These are phyloP conservation scores for Pycnomerus fuliginosus DNA, from an alignment of 2,888 invertebrate species.

Conservation along the genomic window DNA sequence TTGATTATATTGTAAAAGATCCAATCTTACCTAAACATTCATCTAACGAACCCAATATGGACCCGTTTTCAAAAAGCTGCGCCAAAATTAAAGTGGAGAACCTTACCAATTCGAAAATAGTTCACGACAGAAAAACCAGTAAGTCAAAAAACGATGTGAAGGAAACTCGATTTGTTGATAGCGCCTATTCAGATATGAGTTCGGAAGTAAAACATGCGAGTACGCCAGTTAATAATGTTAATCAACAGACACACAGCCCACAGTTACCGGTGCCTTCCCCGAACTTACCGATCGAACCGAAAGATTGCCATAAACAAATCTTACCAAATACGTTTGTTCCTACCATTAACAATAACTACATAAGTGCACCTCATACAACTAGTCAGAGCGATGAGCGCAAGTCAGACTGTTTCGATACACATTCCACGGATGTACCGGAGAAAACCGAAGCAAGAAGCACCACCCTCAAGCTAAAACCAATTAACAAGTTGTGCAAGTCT, in stretches of 20 bases:
- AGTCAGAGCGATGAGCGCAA: slow-evolving; percentile 38
- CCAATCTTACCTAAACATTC: slow-evolving; percentile 3
- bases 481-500: slow-evolving; percentile 15
- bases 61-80: too few species aligned
- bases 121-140: too few species aligned
- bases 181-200: slow-evolving; percentile 37
- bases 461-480: slow-evolving; percentile 8
- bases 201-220: slow-evolving; percentile 47
- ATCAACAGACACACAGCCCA: slow-evolving; percentile 46
- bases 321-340: slow-evolving; percentile 45
- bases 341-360: slow-evolving; percentile 45
- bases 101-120: too few species aligned
- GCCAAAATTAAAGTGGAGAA: slow-evolving; percentile 4
- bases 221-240: slow-evolving; percentile 41
- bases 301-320: slow-evolving; percentile 28
- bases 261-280: slow-evolving; percentile 49
- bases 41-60: slow-evolving; percentile 5
- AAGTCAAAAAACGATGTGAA: slow-evolving; percentile 3
- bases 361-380: slow-evolving; percentile 40
- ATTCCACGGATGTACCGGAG: slow-evolving; percentile 27
- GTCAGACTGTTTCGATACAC: slow-evolving; percentile 31
- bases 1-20: slow-evolving; percentile 34
- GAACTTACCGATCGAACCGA: slow-evolving; percentile 46
- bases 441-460: not conserved
- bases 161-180: slow-evolving; percentile 46